Percentiles rank a stretch among this genome's conserved stretches.
Evolutionary conservation across 2,888 invertebrate genomes (phyloP).

Genomic region (Napeogenes inachia): DNA sequence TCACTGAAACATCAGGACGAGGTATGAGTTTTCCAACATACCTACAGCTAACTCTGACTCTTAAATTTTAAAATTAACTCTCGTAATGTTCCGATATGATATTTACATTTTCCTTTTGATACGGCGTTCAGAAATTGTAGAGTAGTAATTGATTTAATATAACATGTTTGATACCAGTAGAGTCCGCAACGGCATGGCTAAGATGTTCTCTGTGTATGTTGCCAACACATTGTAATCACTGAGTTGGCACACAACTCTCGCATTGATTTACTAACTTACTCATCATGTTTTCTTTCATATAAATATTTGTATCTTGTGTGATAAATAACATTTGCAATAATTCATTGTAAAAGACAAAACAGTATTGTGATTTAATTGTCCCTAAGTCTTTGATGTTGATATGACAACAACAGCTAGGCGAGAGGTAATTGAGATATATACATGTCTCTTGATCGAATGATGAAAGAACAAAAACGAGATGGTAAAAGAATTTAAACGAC

Average conservation of each 20-base stretch:
- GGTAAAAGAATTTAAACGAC: conserved; percentile 19
- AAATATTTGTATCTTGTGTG: conserved; percentile 40
- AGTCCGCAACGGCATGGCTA: conserved; percentile 42
- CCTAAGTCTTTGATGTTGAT: conserved; percentile 30
- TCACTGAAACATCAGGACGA: conserved; percentile 17
- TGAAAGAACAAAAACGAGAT: conserved; percentile 26
- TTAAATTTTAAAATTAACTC: conserved; percentile 17
- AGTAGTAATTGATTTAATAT: conserved; percentile 46
- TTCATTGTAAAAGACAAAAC: conserved; percentile 32
- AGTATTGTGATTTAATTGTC: conserved; percentile 33
- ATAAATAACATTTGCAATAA: conserved; percentile 33
- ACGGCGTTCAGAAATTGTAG: conserved; percentile 31
- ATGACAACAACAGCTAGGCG: conserved; percentile 24
- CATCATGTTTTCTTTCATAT: conserved; percentile 47
- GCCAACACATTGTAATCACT: conserved; percentile 55
- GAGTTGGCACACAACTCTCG: conserved; percentile 61
- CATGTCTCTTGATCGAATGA: conserved; percentile 27
- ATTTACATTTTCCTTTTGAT: conserved; percentile 28
- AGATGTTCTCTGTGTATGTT: conserved; percentile 55
- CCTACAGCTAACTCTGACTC: conserved; percentile 20
- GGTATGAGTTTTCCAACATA: conserved; percentile 23
- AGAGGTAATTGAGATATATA: conserved; percentile 25
- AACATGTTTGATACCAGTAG: conserved; percentile 48
- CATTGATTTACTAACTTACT: conserved; percentile 66
- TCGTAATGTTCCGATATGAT: conserved; percentile 20